phyloP scores from a whole-genome alignment of 2,888 invertebrate species.

The Plebejus melissa region DNA sequence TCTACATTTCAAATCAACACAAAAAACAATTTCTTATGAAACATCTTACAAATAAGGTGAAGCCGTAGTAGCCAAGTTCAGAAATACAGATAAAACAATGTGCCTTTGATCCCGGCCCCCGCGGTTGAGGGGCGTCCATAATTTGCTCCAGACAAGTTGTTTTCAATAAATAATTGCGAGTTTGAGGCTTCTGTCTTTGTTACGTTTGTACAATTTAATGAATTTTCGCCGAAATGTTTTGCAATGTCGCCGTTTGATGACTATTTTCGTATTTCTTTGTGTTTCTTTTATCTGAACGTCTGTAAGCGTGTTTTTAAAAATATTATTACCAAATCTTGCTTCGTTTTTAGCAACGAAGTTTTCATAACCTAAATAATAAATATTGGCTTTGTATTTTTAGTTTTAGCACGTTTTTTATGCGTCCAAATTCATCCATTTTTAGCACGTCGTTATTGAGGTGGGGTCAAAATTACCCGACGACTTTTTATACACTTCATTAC shows the following conservation, averaged over 20 bases:
- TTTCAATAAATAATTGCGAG: slow-evolving; percentile 21
- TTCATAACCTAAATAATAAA: background rate
- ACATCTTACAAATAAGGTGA: background rate
- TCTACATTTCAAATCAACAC: background rate
- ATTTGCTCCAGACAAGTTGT: slow-evolving; percentile 59
- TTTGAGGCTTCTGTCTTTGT: slow-evolving; percentile 18
- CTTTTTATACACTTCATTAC: no score
- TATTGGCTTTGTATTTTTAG: background rate
- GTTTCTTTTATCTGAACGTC: background rate
- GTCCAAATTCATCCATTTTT: background rate
- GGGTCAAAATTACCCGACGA: background rate
- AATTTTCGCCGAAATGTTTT: background rate
- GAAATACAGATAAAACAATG: slow-evolving; percentile 10
- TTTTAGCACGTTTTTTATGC: background rate
- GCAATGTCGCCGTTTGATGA: background rate
- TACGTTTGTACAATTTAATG: slow-evolving; percentile 6
- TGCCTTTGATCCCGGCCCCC: slow-evolving; percentile 61
- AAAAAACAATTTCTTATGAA: slow-evolving; percentile 4
- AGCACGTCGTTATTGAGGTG: background rate
- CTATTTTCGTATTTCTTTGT: background rate
- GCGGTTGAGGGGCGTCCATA: slow-evolving; percentile 48
- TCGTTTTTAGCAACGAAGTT: background rate
- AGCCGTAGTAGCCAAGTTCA: background rate
- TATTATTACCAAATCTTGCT: background rate
- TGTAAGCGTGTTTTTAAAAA: background rate